These are phyloP conservation scores for Natrix natrix DNA, from an alignment of 2,797 vertebrate species.

Conservation along the genomic window DNA sequence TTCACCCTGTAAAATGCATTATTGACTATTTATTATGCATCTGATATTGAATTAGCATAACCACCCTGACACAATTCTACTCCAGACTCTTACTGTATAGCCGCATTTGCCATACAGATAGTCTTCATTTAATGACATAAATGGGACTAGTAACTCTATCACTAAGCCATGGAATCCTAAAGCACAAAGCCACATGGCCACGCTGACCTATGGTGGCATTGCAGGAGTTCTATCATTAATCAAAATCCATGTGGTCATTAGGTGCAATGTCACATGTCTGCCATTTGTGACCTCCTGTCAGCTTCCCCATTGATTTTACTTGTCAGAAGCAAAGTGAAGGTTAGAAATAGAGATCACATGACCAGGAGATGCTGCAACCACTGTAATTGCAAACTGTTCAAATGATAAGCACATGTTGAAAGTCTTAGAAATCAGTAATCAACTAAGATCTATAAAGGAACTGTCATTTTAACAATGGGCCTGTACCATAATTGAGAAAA, in stretches of 20 bases:
- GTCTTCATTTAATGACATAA: neutral
- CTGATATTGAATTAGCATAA: neutral
- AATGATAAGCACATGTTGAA: neutral
- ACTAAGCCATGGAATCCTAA: neutral
- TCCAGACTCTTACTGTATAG: neutral
- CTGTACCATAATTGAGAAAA: rapidly evolving
- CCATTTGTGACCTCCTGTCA: neutral
- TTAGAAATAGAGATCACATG: neutral
- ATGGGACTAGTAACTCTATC: neutral
- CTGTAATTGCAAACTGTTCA: neutral
- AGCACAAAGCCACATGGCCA: neutral
- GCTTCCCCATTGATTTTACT: neutral
- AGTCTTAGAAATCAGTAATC: neutral
- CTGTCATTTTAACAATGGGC: neutral
- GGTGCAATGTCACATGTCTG: neutral
- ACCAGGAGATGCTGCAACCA: neutral
- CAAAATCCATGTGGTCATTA: neutral
- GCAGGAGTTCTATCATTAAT: neutral
- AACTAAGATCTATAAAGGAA: neutral
- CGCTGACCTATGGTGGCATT: neutral
- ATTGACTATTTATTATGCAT: neutral
- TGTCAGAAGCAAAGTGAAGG: neutral
- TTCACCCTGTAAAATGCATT: neutral
- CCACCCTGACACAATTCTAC: neutral
- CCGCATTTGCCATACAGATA: neutral